Conservation (phyloP, 2,797 vertebrate species). For the Ctenopoma kingsleyae region DNA sequence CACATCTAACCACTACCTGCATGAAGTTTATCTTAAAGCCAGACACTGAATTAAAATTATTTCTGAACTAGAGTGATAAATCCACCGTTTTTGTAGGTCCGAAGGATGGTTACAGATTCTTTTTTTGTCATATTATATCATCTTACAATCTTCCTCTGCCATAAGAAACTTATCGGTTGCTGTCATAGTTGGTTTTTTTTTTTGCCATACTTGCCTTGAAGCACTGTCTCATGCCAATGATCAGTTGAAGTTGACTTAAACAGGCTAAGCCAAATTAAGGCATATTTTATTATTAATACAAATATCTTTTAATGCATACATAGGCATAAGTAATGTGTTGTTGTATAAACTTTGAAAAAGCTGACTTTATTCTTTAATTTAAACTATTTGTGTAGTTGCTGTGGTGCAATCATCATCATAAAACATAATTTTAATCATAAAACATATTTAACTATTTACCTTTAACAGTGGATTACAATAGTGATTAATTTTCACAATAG, state of each 20-base stretch:
- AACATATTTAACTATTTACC: too few relatives aligned
- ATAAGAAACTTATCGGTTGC: background rate
- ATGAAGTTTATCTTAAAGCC: conserved; percentile 25
- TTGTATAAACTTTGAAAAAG: background rate
- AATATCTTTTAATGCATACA: background rate
- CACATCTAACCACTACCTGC: conserved; percentile 14
- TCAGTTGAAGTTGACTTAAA: background rate
- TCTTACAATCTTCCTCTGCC: background rate
- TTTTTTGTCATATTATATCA: background rate
- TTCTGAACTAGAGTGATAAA: background rate
- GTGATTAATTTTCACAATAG: conserved; percentile 15
- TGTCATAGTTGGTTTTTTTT: background rate
- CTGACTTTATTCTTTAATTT: background rate
- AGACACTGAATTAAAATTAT: conserved; percentile 16
- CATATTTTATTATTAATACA: background rate
- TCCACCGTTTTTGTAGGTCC: background rate
- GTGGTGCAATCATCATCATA: too few relatives aligned
- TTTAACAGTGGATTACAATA: background rate
- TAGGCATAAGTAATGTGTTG: background rate
- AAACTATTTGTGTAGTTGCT: background rate
- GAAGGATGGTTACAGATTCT: background rate
- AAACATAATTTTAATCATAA: too few relatives aligned
- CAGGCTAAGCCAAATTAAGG: background rate
- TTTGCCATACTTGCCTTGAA: background rate
- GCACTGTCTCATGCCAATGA: background rate